Evolutionary conservation across 1,140 invertebrate species (phyloP).

Genomic region (Bombus balteatus): DNA sequence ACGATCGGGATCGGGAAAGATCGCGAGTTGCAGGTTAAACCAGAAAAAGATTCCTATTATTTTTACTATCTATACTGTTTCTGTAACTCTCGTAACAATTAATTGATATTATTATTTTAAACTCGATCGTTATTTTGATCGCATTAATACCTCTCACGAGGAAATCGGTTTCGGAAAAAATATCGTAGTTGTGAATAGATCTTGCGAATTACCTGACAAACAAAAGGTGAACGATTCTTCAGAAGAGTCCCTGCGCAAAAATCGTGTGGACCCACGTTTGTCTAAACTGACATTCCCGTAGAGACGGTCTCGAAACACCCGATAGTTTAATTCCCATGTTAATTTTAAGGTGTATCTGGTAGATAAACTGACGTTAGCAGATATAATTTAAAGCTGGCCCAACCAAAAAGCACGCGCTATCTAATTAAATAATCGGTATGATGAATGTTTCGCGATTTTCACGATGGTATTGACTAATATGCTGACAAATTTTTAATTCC

Average conservation of each 20-base stretch:
- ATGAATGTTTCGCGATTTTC: not conserved
- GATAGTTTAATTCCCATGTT: slow-evolving; percentile 33
- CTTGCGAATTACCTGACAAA: not conserved
- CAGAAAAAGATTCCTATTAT: slow-evolving; percentile 64
- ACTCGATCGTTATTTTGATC: not conserved
- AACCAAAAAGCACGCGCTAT: slow-evolving; percentile 56
- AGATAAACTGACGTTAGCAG: slow-evolving; percentile 20
- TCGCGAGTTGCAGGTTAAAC: slow-evolving; percentile 13
- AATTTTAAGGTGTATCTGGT: slow-evolving; percentile 31
- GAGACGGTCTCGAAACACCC: slow-evolving; percentile 28
- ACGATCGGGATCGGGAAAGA: slow-evolving; percentile 20
- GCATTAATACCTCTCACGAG: slow-evolving; percentile 23
- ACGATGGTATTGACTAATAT: slow-evolving; percentile 6
- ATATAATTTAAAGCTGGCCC: slow-evolving; percentile 33
- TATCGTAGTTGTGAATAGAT: not conserved
- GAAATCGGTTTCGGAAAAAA: not conserved
- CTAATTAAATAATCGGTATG: slow-evolving; percentile 16
- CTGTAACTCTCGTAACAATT: slow-evolving; percentile 28
- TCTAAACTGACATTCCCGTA: slow-evolving; percentile 50
- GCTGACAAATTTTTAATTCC: not conserved
- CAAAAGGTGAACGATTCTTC: not conserved
- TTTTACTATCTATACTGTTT: slow-evolving; percentile 54
- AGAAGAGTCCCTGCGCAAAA: not conserved
- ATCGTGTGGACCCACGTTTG: not conserved
- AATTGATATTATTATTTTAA: slow-evolving; percentile 42